A percentile compares a stretch with the other conserved stretches of the same genome.
Conservation (phyloP, 2,113 vertebrate species). For the Eira barbara region DNA sequence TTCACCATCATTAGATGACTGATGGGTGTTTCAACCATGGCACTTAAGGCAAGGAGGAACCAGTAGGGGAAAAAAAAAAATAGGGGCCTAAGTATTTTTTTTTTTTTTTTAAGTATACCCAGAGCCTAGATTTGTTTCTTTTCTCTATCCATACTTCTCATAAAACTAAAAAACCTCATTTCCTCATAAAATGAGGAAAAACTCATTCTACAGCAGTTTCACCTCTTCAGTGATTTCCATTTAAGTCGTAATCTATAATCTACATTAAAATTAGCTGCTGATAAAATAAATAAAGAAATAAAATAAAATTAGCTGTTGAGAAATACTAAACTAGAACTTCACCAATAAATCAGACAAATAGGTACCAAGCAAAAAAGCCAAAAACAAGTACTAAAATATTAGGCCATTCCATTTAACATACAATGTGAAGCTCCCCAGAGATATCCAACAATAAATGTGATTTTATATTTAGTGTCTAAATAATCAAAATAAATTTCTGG, state of each 20-base stretch:
- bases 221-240: slow-evolving; percentile 10
- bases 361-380: neutral
- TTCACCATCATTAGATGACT: neutral
- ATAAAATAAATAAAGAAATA: neutral
- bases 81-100: neutral
- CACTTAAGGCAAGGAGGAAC: neutral
- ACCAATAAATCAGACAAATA: neutral
- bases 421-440: slow-evolving; percentile 11
- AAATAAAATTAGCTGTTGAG: neutral
- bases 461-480: slow-evolving; percentile 36
- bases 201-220: neutral
- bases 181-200: neutral
- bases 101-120: neutral
- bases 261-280: slow-evolving; percentile 26
- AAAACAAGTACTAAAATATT: slow-evolving; percentile 29
- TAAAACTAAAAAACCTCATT: neutral
- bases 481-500: slow-evolving; percentile 9
- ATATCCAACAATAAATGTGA: slow-evolving; percentile 19
- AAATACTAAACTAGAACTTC: slow-evolving; percentile 23
- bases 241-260: neutral
- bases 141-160: neutral
- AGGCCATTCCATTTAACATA: slow-evolving; percentile 5
- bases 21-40: neutral
- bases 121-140: neutral
- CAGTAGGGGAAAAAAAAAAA: neutral